These are phyloP conservation scores for Melieria crassipennis DNA, from an alignment of 2,888 invertebrate genomes.

Conservation along the genomic window DNA sequence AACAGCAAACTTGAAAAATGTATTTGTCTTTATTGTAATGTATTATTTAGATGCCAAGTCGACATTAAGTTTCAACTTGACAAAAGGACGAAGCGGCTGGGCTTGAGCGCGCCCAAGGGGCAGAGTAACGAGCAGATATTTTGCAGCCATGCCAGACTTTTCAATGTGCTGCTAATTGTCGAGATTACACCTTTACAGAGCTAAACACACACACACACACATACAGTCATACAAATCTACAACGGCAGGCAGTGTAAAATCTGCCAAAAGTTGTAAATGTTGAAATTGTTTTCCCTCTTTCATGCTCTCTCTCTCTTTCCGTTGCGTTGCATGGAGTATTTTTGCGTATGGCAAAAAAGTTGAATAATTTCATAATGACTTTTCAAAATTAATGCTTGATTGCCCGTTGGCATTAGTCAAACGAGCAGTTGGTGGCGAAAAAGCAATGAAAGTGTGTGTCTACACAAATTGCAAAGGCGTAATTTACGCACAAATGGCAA, in stretches of 20 bases:
- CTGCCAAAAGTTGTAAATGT: no score
- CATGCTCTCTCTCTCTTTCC: no score
- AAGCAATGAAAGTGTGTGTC: background rate
- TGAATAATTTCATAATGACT: conserved; percentile 2
- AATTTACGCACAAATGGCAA: background rate
- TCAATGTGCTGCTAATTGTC: conserved; percentile 28
- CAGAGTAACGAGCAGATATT: no score
- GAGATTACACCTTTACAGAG: background rate
- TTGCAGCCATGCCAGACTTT: conserved; percentile 10
- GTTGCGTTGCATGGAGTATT: no score
- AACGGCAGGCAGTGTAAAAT: background rate
- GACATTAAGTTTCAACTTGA: no score
- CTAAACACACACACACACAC: no score
- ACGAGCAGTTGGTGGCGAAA: background rate
- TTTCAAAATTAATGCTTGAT: conserved; percentile 27
- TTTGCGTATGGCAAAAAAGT: no score
- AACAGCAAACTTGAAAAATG: conserved; percentile 1
- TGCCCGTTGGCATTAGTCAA: conserved; percentile 12
- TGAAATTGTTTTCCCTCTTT: no score
- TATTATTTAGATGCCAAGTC: background rate
- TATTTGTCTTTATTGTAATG: conserved; percentile 11
- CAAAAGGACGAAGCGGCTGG: background rate
- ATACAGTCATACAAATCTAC: background rate
- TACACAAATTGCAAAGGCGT: background rate
- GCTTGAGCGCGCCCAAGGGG: background rate